These are phyloP conservation scores for Hydraecia micacea DNA, from an alignment of 2,888 invertebrate species.

Conservation along the genomic window DNA sequence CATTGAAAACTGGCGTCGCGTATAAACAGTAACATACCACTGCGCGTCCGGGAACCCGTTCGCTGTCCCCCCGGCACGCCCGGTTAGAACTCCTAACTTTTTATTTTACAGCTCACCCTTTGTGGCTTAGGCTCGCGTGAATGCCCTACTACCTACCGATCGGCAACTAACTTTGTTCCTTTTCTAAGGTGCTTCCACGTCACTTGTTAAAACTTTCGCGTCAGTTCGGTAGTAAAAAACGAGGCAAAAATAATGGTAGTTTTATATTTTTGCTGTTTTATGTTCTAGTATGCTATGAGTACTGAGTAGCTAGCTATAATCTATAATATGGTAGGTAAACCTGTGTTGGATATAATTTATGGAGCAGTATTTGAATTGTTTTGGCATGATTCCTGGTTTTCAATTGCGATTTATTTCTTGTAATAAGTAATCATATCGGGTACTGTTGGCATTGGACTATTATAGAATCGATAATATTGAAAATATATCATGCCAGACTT, in stretches of 20 bases:
- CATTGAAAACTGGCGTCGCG: slow-evolving; percentile 29
- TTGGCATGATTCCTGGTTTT: slow-evolving; percentile 52
- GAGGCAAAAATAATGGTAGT: slow-evolving; percentile 19
- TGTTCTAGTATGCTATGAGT: not conserved
- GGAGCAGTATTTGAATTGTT: slow-evolving; percentile 60
- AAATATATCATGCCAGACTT: slow-evolving; percentile 14
- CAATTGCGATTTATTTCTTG: slow-evolving; percentile 46
- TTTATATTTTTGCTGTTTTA: slow-evolving; percentile 18
- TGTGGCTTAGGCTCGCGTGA: slow-evolving; percentile 87
- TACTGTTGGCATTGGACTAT: slow-evolving; percentile 38
- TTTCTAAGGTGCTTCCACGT: slow-evolving; percentile 69
- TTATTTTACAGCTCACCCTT: slow-evolving; percentile 88
- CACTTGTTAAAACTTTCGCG: slow-evolving; percentile 79
- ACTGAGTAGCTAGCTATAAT: slow-evolving; percentile 2
- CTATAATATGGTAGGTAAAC: not conserved
- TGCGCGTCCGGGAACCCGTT: slow-evolving; percentile 84
- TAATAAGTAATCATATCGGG: slow-evolving; percentile 22
- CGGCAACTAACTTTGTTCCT: slow-evolving; percentile 68
- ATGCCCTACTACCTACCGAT: slow-evolving; percentile 83
- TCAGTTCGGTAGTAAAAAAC: slow-evolving; percentile 67
- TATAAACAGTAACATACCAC: slow-evolving; percentile 77
- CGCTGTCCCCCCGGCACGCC: slow-evolving; percentile 84
- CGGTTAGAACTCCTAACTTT: slow-evolving; percentile 89
- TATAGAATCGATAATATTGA: slow-evolving; percentile 22
- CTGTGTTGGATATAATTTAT: slow-evolving; percentile 35